These are phyloP conservation scores for Cephus sareptanus DNA, from an alignment of 2,888 invertebrate species.

Conservation along the genomic window DNA sequence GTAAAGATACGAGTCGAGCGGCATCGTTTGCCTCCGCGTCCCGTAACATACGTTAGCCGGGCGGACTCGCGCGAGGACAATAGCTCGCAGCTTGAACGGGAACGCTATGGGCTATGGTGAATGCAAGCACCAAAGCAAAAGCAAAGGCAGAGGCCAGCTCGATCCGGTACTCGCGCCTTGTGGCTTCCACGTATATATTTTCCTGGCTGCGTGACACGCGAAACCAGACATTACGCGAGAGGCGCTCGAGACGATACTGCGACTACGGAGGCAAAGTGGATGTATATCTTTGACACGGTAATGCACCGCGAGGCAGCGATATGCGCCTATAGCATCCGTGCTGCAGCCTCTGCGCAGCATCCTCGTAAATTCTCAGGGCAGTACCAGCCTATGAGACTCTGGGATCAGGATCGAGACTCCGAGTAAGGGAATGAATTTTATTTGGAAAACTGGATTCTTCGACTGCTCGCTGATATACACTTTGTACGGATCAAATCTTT, in stretches of 20 bases:
- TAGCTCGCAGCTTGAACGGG: not conserved
- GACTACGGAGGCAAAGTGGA: not conserved
- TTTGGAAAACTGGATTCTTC: not conserved
- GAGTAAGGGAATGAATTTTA: not conserved
- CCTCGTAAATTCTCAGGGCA: not conserved
- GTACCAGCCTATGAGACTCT: not conserved
- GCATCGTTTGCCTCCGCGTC: not conserved
- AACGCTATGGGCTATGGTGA: not conserved
- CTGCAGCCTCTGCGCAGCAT: not conserved
- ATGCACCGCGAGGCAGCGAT: slow-evolving; percentile 1
- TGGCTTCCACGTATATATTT: not conserved
- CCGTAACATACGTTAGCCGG: not conserved
- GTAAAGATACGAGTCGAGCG: slow-evolving; percentile 16
- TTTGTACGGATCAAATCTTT: not conserved
- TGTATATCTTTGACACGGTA: slow-evolving; percentile 7
- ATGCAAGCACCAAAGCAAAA: not conserved
- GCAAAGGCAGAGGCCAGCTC: not conserved
- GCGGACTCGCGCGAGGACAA: not conserved
- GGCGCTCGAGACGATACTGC: not conserved
- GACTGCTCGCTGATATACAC: too few species aligned
- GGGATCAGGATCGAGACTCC: not conserved
- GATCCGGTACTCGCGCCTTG: not conserved
- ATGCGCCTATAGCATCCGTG: not conserved
- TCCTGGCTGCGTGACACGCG: not conserved
- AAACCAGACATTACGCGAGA: not conserved